Conservation (phyloP, 2,113 vertebrate genomes). For the Eudyptes chrysolophus region DNA sequence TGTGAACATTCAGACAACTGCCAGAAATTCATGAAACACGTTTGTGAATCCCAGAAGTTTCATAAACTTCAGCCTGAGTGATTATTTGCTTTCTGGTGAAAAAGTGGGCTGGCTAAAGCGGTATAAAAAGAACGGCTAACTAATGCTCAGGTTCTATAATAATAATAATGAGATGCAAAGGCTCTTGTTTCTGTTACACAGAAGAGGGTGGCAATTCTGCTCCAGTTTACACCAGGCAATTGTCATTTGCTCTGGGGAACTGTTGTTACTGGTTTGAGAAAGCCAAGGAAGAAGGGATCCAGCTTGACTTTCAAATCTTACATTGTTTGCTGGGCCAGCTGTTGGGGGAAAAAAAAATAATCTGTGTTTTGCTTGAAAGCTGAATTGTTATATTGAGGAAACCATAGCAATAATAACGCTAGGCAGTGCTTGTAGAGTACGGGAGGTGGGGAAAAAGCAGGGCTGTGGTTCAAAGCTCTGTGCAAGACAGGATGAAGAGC, state of each 20-base stretch:
- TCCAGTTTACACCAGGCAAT: neutral
- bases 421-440: neutral
- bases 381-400: neutral
- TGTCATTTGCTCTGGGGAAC: neutral
- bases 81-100: slow-evolving; percentile 48
- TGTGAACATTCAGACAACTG: slow-evolving; percentile 53
- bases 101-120: neutral
- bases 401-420: accelerated
- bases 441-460: neutral
- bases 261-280: neutral
- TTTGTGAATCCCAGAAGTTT: slow-evolving; percentile 62
- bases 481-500: neutral
- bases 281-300: neutral
- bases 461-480: neutral
- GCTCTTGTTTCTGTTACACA: neutral
- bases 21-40: slow-evolving; percentile 52
- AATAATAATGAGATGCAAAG: neutral
- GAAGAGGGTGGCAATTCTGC: neutral
- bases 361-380: neutral
- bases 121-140: neutral
- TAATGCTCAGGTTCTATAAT: neutral
- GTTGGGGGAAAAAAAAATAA: neutral
- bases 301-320: neutral
- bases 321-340: neutral
- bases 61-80: slow-evolving; percentile 47